Evolutionary conservation across 2,113 vertebrate species (phyloP).

Genomic region (Cyprinodon brontotheroides): DNA sequence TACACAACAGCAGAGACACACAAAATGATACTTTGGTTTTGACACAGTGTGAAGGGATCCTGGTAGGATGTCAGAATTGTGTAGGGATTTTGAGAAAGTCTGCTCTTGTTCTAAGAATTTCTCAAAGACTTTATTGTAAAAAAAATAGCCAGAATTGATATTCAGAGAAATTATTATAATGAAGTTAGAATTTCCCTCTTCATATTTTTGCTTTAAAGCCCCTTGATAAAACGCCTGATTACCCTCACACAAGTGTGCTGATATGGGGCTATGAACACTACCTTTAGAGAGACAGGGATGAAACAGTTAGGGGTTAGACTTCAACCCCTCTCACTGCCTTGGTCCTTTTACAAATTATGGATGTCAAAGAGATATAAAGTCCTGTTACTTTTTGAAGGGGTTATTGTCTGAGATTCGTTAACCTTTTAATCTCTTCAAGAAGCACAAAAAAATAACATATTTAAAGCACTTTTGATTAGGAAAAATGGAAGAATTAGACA

Average conservation of each 20-base stretch:
- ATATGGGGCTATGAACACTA: not conserved
- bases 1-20: conserved; percentile 40
- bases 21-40: not conserved
- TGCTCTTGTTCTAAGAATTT: conserved; percentile 24
- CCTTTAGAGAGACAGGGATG: not conserved
- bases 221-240: not conserved
- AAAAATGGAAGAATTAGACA: not conserved
- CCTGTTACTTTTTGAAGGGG: too few relatives aligned
- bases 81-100: conserved; percentile 28
- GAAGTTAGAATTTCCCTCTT: too few relatives aligned
- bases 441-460: not conserved
- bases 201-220: too few relatives aligned
- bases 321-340: too few relatives aligned
- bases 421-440: not conserved
- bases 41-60: conserved; percentile 34
- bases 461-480: not conserved
- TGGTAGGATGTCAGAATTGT: conserved; percentile 31
- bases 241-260: not conserved
- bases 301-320: too few relatives aligned
- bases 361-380: too few relatives aligned
- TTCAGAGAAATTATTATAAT: too few relatives aligned
- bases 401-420: too few relatives aligned
- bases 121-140: not conserved
- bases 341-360: too few relatives aligned
- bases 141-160: too few relatives aligned